Percentiles rank a stretch among this genome's conserved stretches.
Conservation (phyloP, 2,113 vertebrate genomes). For the Vanacampus margaritifer region DNA sequence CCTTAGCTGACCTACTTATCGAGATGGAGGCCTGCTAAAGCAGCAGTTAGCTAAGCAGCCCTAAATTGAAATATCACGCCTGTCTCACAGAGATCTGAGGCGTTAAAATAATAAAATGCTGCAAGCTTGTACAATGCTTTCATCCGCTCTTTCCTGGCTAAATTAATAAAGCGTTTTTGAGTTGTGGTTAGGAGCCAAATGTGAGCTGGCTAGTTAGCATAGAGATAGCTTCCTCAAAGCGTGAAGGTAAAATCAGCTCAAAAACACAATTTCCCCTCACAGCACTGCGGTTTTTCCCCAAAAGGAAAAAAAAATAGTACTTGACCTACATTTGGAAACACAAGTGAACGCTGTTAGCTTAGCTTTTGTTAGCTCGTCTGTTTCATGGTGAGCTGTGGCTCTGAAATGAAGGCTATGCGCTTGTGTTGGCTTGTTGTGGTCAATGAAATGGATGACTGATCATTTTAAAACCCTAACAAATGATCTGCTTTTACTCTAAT, state of each 20-base stretch:
- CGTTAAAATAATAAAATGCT: background rate
- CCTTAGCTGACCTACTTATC: background rate
- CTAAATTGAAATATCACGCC: background rate
- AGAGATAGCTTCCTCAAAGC: background rate
- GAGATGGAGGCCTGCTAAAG: background rate
- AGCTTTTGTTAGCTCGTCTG: no score
- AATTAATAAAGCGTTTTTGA: background rate
- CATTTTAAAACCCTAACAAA: no score
- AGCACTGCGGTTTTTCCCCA: background rate
- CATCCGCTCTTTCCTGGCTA: background rate
- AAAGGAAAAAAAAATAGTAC: background rate
- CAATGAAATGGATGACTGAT: no score
- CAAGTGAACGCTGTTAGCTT: background rate
- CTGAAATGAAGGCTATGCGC: no score
- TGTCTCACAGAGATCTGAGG: background rate
- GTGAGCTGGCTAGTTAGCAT: background rate
- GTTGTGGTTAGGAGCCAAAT: background rate
- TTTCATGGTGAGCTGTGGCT: no score
- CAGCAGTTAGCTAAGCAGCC: background rate
- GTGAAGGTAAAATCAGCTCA: background rate
- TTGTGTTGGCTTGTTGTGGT: no score
- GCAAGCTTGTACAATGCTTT: background rate
- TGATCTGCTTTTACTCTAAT: no score
- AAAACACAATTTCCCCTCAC: background rate
- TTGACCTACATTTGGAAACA: no score